These are phyloP conservation scores for Leucoraja ocellata DNA, from an alignment of 2,797 vertebrate genomes.

Conservation along the genomic window DNA sequence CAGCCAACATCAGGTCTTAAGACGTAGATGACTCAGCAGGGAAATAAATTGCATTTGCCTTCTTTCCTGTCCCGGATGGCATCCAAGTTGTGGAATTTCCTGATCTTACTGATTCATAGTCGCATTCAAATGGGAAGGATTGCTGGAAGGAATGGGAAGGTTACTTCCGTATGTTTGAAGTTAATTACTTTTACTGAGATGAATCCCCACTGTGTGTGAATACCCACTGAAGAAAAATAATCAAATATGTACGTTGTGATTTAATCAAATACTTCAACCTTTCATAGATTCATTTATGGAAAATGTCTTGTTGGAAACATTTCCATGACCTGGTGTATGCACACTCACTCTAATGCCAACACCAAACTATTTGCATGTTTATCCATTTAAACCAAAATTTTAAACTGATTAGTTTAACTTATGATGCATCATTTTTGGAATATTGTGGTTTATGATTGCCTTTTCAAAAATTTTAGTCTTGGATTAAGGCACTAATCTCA, in stretches of 20 bases:
- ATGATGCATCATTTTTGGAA: not conserved
- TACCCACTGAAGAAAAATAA: not conserved
- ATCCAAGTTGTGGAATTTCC: constrained; percentile 23
- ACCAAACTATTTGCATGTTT: not conserved
- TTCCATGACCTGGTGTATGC: not conserved
- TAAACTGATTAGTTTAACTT: not conserved
- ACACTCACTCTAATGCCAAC: too few species aligned
- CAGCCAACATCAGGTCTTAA: not conserved
- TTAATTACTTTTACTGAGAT: not conserved
- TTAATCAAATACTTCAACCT: not conserved
- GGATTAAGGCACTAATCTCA: too few species aligned
- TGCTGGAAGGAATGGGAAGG: not conserved
- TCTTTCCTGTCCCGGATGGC: constrained; percentile 21
- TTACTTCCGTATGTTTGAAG: not conserved
- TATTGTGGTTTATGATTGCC: not conserved
- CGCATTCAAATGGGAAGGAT: not conserved
- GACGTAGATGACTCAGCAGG: not conserved
- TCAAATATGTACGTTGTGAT: not conserved
- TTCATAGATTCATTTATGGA: not conserved
- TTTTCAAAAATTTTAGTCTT: not conserved
- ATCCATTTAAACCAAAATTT: not conserved
- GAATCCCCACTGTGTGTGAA: not conserved
- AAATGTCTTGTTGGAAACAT: not conserved
- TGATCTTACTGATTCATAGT: not conserved
- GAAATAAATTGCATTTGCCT: not conserved